A percentile compares a stretch with the other conserved stretches of the same genome.
phyloP scores from a whole-genome alignment of 2,888 invertebrate genomes.

The Agrotis clavis region DNA sequence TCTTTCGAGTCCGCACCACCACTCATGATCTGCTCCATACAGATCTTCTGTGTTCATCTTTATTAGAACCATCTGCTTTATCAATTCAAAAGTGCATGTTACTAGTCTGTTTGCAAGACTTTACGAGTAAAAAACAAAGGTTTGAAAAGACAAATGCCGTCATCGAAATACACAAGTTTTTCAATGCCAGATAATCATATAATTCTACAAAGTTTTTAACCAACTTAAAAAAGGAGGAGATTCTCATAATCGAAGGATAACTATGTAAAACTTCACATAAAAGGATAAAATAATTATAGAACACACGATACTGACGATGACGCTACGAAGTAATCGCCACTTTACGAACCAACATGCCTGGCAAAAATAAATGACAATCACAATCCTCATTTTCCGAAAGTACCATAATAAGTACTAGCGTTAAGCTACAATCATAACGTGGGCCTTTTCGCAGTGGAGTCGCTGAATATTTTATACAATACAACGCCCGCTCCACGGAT shows the following conservation, averaged over 20 bases:
- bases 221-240: too few relatives aligned
- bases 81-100: too few relatives aligned
- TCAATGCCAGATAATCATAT: too few relatives aligned
- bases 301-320: background rate
- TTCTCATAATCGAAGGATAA: background rate
- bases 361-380: constrained; percentile 37
- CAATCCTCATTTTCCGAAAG: constrained; percentile 47
- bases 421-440: constrained; percentile 49
- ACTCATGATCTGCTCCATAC: too few relatives aligned
- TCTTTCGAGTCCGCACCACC: too few relatives aligned
- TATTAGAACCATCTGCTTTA: too few relatives aligned
- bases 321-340: background rate
- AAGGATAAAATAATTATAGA: background rate
- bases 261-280: background rate
- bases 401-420: constrained; percentile 40
- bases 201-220: too few relatives aligned
- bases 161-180: too few relatives aligned
- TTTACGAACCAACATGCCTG: background rate
- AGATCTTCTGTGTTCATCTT: too few relatives aligned
- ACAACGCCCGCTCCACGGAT: constrained; percentile 52
- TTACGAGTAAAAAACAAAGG: too few relatives aligned
- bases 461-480: constrained; percentile 54
- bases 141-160: too few relatives aligned
- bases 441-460: constrained; percentile 1
- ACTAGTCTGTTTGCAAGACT: too few relatives aligned